Conservation (phyloP, 2,888 invertebrate species). For the Caenorhabditis sulstoni region DNA sequence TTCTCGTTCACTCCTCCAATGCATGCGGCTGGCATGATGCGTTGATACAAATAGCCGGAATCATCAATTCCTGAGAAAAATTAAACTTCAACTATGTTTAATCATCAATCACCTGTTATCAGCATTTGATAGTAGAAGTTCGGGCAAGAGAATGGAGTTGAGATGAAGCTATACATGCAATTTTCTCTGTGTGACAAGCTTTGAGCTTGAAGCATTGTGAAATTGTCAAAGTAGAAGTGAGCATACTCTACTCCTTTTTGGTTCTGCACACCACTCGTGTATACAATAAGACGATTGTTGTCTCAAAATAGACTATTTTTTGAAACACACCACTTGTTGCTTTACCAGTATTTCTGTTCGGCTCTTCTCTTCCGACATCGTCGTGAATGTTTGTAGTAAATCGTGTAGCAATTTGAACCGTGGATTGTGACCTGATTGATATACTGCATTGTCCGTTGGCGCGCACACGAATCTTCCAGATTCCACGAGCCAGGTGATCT, state of each 20-base stretch:
- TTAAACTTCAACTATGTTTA: conserved; percentile 10
- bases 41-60: conserved; percentile 69
- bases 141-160: conserved; percentile 65
- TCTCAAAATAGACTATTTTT: too few relatives aligned
- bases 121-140: conserved; percentile 63
- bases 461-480: conserved; percentile 64
- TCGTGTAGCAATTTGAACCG: conserved; percentile 56
- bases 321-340: conserved; percentile 3
- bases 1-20: conserved; percentile 51
- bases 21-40: conserved; percentile 68
- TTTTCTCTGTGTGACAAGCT: conserved; percentile 47
- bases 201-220: conserved; percentile 59
- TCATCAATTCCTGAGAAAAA: conserved; percentile 69
- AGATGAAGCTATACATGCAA: conserved; percentile 67
- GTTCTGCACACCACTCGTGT: conserved; percentile 58
- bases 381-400: conserved; percentile 66
- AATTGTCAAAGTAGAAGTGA: conserved; percentile 65
- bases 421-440: conserved; percentile 60
- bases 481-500: conserved; percentile 66
- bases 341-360: conserved; percentile 40
- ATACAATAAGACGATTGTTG: conserved; percentile 64
- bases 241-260: conserved; percentile 66
- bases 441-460: conserved; percentile 61
- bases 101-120: conserved; percentile 47
- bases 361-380: conserved; percentile 64